Percentiles rank a stretch among this genome's conserved stretches.
Evolutionary conservation across 2,797 vertebrate genomes (phyloP).

Genomic region (Pangasius djambal): DNA sequence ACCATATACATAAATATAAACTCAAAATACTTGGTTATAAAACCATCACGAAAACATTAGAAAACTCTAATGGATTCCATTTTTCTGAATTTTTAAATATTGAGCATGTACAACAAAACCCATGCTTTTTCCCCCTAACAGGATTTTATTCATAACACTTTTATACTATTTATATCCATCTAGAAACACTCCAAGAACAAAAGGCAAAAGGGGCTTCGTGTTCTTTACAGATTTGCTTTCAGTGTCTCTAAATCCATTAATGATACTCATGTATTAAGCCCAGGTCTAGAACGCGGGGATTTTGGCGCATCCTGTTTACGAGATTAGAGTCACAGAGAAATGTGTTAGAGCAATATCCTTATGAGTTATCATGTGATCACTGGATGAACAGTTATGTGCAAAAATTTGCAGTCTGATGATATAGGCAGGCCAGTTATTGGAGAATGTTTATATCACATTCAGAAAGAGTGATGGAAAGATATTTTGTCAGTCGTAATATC

Average conservation of each 20-base stretch:
- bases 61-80: not conserved
- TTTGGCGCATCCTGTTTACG: constrained; percentile 3
- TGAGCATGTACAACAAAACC: not conserved
- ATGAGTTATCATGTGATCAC: not conserved
- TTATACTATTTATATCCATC: not conserved
- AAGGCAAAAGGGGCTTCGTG: not conserved
- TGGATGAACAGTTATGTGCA: not conserved
- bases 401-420: not conserved
- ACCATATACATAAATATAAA: not conserved
- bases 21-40: not conserved
- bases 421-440: not conserved
- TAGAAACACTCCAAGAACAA: not conserved
- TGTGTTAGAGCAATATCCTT: not conserved
- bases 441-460: not conserved
- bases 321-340: not conserved
- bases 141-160: not conserved
- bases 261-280: not conserved
- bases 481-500: not conserved
- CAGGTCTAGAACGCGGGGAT: not conserved
- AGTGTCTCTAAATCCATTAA: not conserved
- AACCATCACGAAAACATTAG: not conserved
- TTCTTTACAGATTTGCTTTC: not conserved
- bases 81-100: not conserved
- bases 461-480: not conserved
- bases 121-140: not conserved